Percentiles rank a stretch among this genome's conserved stretches.
Conservation (phyloP, 2,113 vertebrate species). For the Sander lucioperca region DNA sequence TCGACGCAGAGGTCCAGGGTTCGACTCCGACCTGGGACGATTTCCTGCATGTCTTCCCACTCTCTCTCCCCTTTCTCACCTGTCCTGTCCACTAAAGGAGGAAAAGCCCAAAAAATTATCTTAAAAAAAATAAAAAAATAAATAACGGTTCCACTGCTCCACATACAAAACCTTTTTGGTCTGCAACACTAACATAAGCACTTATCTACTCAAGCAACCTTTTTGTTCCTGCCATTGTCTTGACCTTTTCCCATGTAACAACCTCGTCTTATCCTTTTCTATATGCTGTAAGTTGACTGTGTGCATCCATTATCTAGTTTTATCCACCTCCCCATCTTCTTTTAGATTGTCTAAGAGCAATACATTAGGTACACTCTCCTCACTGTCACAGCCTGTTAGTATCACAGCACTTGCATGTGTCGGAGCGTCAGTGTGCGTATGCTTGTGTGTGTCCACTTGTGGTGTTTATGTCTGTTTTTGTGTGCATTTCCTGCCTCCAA, state of each 20-base stretch:
- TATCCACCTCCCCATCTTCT: conserved; percentile 32
- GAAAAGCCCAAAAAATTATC: no score
- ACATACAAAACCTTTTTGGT: not conserved
- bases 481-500: conserved; percentile 22
- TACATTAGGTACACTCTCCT: conserved; percentile 43
- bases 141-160: not conserved
- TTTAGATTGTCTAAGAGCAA: conserved; percentile 36
- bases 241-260: conserved; percentile 46
- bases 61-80: no score
- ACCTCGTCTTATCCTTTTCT: conserved; percentile 3
- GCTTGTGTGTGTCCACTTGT: not conserved
- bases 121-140: no score
- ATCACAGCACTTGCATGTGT: conserved; percentile 23
- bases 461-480: conserved; percentile 18
- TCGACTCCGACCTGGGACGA: no score
- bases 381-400: conserved; percentile 31
- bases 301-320: conserved; percentile 31
- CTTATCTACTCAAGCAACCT: conserved; percentile 17
- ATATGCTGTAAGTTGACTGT: conserved; percentile 18
- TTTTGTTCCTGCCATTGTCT: conserved; percentile 1
- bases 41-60: no score
- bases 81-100: no score
- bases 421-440: not conserved
- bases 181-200: conserved; percentile 1
- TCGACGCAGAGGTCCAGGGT: no score